These are phyloP conservation scores for Eilema griseolum DNA, from an alignment of 2,888 invertebrate genomes.

Conservation along the genomic window DNA sequence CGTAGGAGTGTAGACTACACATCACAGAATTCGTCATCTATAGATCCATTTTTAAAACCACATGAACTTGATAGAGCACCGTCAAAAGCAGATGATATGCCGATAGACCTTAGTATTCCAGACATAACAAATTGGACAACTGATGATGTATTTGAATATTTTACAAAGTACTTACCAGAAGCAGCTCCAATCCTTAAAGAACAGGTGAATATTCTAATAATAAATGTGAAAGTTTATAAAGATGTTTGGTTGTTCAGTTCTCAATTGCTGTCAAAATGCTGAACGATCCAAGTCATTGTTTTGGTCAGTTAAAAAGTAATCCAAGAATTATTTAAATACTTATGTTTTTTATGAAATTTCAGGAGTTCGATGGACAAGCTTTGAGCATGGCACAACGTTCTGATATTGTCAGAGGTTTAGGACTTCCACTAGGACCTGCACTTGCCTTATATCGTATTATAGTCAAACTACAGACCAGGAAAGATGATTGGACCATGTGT, in stretches of 20 bases:
- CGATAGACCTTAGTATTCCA: conserved; percentile 90
- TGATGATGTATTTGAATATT: conserved; percentile 93
- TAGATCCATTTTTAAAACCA: conserved; percentile 80
- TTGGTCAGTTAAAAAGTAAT: background rate
- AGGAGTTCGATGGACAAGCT: conserved; percentile 97
- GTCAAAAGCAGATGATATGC: conserved; percentile 76
- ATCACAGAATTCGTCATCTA: conserved; percentile 59
- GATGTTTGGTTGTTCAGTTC: too few relatives aligned
- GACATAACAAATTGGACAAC: conserved; percentile 94
- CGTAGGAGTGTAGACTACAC: conserved; percentile 69
- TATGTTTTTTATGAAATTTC: conserved; percentile 40
- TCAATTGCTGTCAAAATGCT: too few relatives aligned
- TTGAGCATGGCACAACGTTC: conserved; percentile 93
- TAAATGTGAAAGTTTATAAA: too few relatives aligned
- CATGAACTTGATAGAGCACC: conserved; percentile 79
- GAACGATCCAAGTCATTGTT: too few relatives aligned
- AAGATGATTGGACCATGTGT: conserved; percentile 91
- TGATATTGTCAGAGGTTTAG: conserved; percentile 94
- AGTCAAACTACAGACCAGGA: conserved; percentile 92
- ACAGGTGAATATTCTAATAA: conserved; percentile 86
- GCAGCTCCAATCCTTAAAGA: conserved; percentile 94
- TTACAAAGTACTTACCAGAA: conserved; percentile 91
- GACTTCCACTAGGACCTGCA: conserved; percentile 95
- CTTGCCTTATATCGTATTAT: conserved; percentile 94
- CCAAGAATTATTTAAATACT: background rate